phyloP scores from a whole-genome alignment of 2,888 invertebrate species.

The Polydrusus pterygomalis region DNA sequence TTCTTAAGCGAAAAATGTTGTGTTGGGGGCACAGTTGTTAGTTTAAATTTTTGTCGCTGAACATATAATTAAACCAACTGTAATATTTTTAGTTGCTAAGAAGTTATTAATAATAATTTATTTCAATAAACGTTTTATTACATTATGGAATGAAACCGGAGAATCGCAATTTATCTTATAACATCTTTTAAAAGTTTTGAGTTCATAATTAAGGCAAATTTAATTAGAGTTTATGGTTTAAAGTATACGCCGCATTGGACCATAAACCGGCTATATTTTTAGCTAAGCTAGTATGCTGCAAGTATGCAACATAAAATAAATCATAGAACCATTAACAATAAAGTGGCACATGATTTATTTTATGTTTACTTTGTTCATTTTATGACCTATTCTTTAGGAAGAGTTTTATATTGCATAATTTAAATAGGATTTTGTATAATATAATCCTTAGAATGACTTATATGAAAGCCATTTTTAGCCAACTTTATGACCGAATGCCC shows the following conservation, averaged over 20 bases:
- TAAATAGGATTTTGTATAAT: conserved; percentile 40
- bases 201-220: conserved; percentile 42
- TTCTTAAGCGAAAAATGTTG: too few species aligned
- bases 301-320: conserved; percentile 63
- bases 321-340: conserved; percentile 64
- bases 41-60: too few species aligned
- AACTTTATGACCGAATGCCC: conserved; percentile 15
- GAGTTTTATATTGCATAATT: conserved; percentile 50
- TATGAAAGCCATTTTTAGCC: conserved; percentile 12
- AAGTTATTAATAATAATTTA: not conserved
- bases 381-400: conserved; percentile 51
- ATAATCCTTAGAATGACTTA: conserved; percentile 25
- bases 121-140: not conserved
- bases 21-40: too few species aligned
- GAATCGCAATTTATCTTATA: not conserved
- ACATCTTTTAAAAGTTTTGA: conserved; percentile 28
- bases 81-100: too few species aligned
- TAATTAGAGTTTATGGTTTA: conserved; percentile 58
- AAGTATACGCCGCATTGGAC: conserved; percentile 57
- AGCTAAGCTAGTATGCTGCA: conserved; percentile 52
- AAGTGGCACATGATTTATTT: conserved; percentile 65
- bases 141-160: not conserved
- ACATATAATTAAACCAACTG: too few species aligned
- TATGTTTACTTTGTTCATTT: conserved; percentile 60
- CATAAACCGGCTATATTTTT: conserved; percentile 57